Evolutionary conservation across 2,797 vertebrate species (phyloP).

Genomic region (Telmatherina bonti): DNA sequence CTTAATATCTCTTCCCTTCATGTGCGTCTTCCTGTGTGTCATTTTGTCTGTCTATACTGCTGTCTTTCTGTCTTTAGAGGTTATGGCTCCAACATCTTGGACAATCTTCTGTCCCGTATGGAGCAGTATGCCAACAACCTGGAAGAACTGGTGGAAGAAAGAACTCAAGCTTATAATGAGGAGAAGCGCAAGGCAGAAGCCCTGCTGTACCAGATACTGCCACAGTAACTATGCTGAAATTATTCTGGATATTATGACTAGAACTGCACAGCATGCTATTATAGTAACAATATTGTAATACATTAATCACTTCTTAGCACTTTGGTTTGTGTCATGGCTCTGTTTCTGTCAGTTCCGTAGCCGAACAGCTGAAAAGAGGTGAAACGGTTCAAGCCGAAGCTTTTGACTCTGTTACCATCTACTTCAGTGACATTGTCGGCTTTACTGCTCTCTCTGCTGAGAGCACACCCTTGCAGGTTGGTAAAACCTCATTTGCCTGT

Average conservation of each 20-base stretch:
- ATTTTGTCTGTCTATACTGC: background rate
- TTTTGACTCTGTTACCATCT: slow-evolving; percentile 94
- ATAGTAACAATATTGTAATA: background rate
- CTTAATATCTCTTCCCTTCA: background rate
- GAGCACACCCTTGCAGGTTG: slow-evolving; percentile 92
- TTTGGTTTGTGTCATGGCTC: background rate
- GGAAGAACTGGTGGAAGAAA: slow-evolving; percentile 94
- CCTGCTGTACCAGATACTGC: slow-evolving; percentile 94
- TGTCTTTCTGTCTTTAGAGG: slow-evolving; percentile 56
- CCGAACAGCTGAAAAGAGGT: slow-evolving; percentile 92
- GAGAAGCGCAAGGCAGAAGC: slow-evolving; percentile 94
- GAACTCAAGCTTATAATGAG: slow-evolving; percentile 93
- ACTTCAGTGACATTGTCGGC: slow-evolving; percentile 95
- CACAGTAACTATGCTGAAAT: slow-evolving; percentile 63
- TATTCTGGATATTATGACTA: background rate
- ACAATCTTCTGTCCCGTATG: slow-evolving; percentile 93
- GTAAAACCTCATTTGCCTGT: slow-evolving; percentile 5
- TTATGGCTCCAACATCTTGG: slow-evolving; percentile 88
- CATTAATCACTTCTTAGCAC: background rate
- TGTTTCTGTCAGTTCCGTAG: slow-evolving; percentile 86
- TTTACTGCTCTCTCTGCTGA: slow-evolving; percentile 92
- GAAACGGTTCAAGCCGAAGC: slow-evolving; percentile 93
- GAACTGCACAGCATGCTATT: background rate
- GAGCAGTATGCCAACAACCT: slow-evolving; percentile 96
- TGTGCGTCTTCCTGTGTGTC: background rate